Evolutionary conservation across 1,140 invertebrate species (phyloP), one percentile per base, ranked within the genome.

Genomic region (Rhagoletis zephyria): DNA sequence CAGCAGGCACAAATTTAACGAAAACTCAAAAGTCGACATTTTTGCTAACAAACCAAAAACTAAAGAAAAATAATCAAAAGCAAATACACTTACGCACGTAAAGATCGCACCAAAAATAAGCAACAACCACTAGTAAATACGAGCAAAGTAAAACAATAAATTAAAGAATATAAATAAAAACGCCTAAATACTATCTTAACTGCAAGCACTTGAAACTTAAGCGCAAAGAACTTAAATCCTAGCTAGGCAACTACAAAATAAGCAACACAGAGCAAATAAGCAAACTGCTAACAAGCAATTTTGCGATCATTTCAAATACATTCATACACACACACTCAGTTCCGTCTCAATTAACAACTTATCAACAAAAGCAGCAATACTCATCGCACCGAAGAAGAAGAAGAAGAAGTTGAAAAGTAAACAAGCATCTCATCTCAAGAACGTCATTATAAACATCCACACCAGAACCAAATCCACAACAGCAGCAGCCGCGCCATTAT

Each of bases 401-500:
- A 56, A 56, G 16, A 16, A 81, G 9, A 81, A 56, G 6, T 10
- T 16, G 4, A 14, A 19, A 40, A 30, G 16, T 7, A 14, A 30
- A 4, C 7, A 67, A 5, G 16, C 30, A 81, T 56, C n/a, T 81
- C 40, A 10, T 67, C n/a, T n/a, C 64, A 65, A 65, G 6, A 65
- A 65, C 64, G 30, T 10, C 30, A 56, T 56, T 30, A 30, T 30
- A 30, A 63, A 16, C 61, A 64, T 14, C 4, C 63, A 19, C 63
- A 7, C 4, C 30, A 19, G 3, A 63, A 63, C 61, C 4, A 14
- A 14, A 63, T 9, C 61, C 10, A 63, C 19, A 74, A n/a, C 1
- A 45, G 2, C 14, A 45, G 42, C 42, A 48, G n/a, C 67, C 45
- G 67, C 67, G 6, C 40, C 88, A 89, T 89, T 86, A 91, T 96